phyloP scores from a whole-genome alignment of 2,888 invertebrate species.

The Lydus trimaculatus region DNA sequence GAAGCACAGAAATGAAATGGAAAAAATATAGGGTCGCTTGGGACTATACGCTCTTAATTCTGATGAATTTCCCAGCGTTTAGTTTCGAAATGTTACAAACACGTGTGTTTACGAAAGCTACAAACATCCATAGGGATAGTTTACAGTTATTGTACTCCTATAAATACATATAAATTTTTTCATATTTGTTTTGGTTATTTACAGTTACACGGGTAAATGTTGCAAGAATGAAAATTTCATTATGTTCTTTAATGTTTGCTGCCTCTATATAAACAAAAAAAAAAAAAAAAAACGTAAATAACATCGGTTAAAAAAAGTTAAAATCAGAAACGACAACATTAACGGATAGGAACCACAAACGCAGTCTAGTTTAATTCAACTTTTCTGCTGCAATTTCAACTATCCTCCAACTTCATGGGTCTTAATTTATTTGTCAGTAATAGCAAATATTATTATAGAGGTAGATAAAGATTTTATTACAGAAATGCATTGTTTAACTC shows the following conservation, averaged over 20 bases:
- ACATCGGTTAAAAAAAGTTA: too few species aligned
- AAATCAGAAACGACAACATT: too few species aligned
- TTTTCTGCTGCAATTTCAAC: too few species aligned
- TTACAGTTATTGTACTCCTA: conserved; percentile 5
- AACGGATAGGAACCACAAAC: too few species aligned
- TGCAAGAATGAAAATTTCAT: neutral
- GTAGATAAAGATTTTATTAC: too few species aligned
- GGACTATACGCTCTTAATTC: conserved; percentile 23
- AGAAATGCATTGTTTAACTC: too few species aligned
- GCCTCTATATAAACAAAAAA: neutral
- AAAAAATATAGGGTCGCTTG: neutral
- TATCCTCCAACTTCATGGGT: too few species aligned
- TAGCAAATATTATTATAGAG: too few species aligned
- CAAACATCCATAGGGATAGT: neutral
- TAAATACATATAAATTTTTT: conserved; percentile 17
- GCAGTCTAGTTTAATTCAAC: too few species aligned
- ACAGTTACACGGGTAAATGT: neutral
- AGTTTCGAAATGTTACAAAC: conserved; percentile 15
- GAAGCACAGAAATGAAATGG: neutral
- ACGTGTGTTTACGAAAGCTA: conserved; percentile 17
- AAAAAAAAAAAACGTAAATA: neutral
- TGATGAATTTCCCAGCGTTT: conserved; percentile 26
- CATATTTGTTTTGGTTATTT: neutral
- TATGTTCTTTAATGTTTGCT: neutral
- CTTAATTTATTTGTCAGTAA: too few species aligned